A percentile compares a stretch with the other conserved stretches of the same genome.
These are phyloP conservation scores for Brevimyrus niger DNA, from an alignment of 2,113 vertebrate genomes.

Conservation along the genomic window DNA sequence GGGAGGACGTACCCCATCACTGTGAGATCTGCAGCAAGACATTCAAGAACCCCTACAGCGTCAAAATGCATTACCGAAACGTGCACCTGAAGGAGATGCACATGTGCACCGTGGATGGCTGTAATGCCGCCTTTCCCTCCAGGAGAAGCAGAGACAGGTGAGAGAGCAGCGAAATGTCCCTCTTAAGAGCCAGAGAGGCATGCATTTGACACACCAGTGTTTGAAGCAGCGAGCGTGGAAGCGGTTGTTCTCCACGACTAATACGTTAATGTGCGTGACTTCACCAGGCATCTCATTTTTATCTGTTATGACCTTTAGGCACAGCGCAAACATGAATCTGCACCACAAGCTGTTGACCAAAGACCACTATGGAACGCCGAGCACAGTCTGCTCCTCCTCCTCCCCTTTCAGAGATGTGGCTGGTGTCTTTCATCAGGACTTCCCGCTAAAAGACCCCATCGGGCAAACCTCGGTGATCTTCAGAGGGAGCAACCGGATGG, in stretches of 20 bases:
- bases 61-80: slow-evolving; percentile 89
- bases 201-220: not conserved
- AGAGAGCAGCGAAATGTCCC: slow-evolving; percentile 48
- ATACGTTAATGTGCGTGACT: not conserved
- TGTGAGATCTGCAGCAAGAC: slow-evolving; percentile 89
- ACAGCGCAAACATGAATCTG: slow-evolving; percentile 89
- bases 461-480: slow-evolving; percentile 84
- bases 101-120: slow-evolving; percentile 83
- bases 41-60: slow-evolving; percentile 86
- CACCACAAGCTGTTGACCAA: slow-evolving; percentile 89
- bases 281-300: slow-evolving; percentile 12
- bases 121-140: slow-evolving; percentile 82
- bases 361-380: slow-evolving; percentile 65
- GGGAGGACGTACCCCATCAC: slow-evolving; percentile 68
- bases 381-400: slow-evolving; percentile 58
- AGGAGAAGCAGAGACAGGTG: slow-evolving; percentile 95
- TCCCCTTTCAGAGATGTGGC: slow-evolving; percentile 69
- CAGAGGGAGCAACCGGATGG: slow-evolving; percentile 75
- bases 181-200: not conserved
- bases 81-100: slow-evolving; percentile 86
- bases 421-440: slow-evolving; percentile 66
- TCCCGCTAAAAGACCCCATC: slow-evolving; percentile 58
- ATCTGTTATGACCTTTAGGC: slow-evolving; percentile 60
- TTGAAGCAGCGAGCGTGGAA: not conserved
- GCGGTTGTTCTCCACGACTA: not conserved